Conservation (phyloP, 2,113 vertebrate species). For the Dolichotis patagonum region DNA sequence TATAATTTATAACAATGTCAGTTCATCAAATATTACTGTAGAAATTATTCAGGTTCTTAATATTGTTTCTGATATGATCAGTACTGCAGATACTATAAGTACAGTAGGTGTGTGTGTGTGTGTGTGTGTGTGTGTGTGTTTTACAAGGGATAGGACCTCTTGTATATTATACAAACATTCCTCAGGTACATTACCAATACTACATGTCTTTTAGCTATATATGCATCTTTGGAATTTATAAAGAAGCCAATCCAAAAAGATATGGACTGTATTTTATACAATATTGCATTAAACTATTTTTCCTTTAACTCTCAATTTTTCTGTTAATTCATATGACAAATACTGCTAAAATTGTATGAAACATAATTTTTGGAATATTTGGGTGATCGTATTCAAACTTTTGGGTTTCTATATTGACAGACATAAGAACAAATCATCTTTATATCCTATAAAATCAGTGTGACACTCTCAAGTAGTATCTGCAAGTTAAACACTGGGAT, state of each 20-base stretch:
- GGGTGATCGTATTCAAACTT: neutral
- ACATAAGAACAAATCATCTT: neutral
- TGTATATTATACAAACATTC: neutral
- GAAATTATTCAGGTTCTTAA: slow-evolving; percentile 8
- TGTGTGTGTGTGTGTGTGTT: neutral
- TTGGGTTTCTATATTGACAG: neutral
- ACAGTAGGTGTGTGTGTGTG: neutral
- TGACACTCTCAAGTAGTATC: neutral
- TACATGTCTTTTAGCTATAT: neutral
- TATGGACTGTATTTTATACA: neutral
- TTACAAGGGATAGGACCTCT: neutral
- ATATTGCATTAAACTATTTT: neutral
- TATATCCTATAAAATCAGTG: neutral
- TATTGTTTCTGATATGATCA: neutral
- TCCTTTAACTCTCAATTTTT: neutral
- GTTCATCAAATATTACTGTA: neutral
- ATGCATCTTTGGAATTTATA: neutral
- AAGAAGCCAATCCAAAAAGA: neutral
- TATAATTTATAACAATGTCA: slow-evolving; percentile 30
- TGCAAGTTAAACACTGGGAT: neutral
- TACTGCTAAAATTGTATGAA: neutral
- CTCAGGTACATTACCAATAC: fast-evolving
- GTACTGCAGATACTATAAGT: neutral
- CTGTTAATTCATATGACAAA: neutral
- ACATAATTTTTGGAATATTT: neutral